phyloP scores from a whole-genome alignment of 2,888 invertebrate genomes.

The Apodemia duryi region DNA sequence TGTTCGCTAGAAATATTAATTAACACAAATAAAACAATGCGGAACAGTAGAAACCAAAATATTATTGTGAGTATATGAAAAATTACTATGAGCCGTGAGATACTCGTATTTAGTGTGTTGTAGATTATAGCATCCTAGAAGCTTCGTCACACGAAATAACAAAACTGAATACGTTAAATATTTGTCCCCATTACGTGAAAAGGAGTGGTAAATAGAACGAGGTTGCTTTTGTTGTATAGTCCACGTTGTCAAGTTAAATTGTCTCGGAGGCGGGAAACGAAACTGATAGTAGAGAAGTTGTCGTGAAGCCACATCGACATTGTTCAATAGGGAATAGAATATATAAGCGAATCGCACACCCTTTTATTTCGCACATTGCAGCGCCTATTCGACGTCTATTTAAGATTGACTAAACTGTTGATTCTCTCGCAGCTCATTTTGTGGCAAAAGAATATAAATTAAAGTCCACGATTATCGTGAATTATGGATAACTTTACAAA shows the following conservation, averaged over 20 bases:
- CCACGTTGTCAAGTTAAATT: constrained; percentile 76
- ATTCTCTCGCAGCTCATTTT: constrained; percentile 9
- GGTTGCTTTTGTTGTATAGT: constrained; percentile 57
- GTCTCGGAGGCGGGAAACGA: constrained; percentile 71
- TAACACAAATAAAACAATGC: too few relatives aligned
- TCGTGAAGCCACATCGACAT: constrained; percentile 59
- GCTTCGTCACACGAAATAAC: constrained; percentile 21
- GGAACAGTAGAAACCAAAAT: too few relatives aligned
- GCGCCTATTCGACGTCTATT: background rate
- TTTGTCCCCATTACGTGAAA: constrained; percentile 46
- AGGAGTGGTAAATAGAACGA: constrained; percentile 65
- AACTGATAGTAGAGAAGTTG: constrained; percentile 72
- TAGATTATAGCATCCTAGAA: background rate
- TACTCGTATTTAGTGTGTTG: background rate
- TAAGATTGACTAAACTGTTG: constrained; percentile 23
- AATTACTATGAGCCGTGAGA: background rate
- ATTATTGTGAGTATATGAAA: too few relatives aligned
- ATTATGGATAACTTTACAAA: too few relatives aligned
- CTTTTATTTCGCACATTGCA: background rate
- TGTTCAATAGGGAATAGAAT: constrained; percentile 49
- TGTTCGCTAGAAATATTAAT: too few relatives aligned
- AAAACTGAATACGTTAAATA: constrained; percentile 38
- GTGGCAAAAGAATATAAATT: too few relatives aligned
- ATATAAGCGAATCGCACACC: constrained; percentile 17
- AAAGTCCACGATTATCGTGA: too few relatives aligned